Conservation (phyloP, 1,140 invertebrate genomes). For the Artemia franciscana region DNA sequence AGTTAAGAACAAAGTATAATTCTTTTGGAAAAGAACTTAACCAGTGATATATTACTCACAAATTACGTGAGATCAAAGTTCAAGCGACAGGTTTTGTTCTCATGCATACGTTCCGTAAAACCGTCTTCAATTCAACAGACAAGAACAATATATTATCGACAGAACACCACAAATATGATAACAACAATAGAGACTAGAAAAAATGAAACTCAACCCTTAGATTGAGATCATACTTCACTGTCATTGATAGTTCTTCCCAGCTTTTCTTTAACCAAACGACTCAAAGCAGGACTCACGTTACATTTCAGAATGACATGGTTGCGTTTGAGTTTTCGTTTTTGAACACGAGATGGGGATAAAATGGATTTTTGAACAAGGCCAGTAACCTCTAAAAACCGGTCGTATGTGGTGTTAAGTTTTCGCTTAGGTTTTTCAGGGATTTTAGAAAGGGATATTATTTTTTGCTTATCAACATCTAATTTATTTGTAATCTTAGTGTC, state of each 20-base stretch:
- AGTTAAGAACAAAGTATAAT: too few relatives aligned
- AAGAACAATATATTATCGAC: too few relatives aligned
- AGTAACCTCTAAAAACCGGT: constrained; percentile 42
- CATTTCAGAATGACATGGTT: neutral
- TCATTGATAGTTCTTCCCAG: neutral
- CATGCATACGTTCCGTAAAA: too few relatives aligned
- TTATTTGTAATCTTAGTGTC: neutral
- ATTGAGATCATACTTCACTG: neutral
- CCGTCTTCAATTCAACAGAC: too few relatives aligned
- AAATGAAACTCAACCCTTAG: neutral
- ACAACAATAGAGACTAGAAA: too few relatives aligned
- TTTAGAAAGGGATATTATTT: constrained; percentile 14
- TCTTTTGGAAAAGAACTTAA: too few relatives aligned
- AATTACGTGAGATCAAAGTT: too few relatives aligned
- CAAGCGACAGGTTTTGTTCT: too few relatives aligned
- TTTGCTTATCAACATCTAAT: constrained; percentile 20
- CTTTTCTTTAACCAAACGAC: neutral
- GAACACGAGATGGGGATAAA: constrained; percentile 33
- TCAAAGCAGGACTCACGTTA: neutral
- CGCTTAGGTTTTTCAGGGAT: neutral
- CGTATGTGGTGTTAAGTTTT: constrained; percentile 5
- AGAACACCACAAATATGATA: too few relatives aligned
- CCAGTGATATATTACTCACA: too few relatives aligned
- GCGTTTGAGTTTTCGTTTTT: neutral
- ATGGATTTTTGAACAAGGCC: constrained; percentile 57